Evolutionary conservation across 2,113 vertebrate genomes (phyloP).

Genomic region (Chrysemys picta): DNA sequence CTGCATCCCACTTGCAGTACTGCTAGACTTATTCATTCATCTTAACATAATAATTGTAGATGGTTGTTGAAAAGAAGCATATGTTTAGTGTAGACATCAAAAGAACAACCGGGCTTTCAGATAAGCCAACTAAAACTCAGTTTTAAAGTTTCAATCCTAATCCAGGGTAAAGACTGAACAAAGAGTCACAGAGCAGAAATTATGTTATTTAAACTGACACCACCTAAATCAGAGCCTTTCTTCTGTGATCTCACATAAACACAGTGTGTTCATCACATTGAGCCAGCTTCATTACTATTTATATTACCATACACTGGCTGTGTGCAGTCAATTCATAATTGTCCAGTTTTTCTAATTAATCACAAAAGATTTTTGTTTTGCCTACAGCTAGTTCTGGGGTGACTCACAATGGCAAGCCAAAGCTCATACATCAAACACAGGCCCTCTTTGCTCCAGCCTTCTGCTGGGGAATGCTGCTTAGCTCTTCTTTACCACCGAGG

Average conservation of each 20-base stretch:
- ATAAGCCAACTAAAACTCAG: slow-evolving; percentile 60
- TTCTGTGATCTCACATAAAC: slow-evolving; percentile 76
- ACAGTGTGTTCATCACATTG: slow-evolving; percentile 70
- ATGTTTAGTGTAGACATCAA: slow-evolving; percentile 65
- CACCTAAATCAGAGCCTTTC: slow-evolving; percentile 74
- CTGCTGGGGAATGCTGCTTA: slow-evolving; percentile 76
- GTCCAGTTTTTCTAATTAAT: slow-evolving; percentile 95
- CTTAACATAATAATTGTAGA: slow-evolving; percentile 56
- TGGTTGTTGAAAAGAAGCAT: slow-evolving; percentile 53
- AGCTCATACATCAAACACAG: slow-evolving; percentile 89
- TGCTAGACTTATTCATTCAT: slow-evolving; percentile 60
- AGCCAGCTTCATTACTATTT: slow-evolving; percentile 87
- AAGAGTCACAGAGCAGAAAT: slow-evolving; percentile 74
- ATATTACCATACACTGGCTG: slow-evolving; percentile 84
- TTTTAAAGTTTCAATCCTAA: slow-evolving; percentile 67
- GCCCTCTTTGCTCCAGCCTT: slow-evolving; percentile 79
- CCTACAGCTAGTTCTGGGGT: slow-evolving; percentile 87
- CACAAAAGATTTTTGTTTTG: slow-evolving; percentile 94
- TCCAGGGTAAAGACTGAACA: slow-evolving; percentile 66
- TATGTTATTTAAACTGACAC: slow-evolving; percentile 76
- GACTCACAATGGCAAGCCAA: slow-evolving; percentile 88
- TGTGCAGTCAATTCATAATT: slow-evolving; percentile 89
- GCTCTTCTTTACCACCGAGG: slow-evolving; percentile 49
- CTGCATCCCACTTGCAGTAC: slow-evolving; percentile 63
- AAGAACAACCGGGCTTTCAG: slow-evolving; percentile 71